Conservation (phyloP, 2,888 invertebrate species). For the Leucoptera coffeella region DNA sequence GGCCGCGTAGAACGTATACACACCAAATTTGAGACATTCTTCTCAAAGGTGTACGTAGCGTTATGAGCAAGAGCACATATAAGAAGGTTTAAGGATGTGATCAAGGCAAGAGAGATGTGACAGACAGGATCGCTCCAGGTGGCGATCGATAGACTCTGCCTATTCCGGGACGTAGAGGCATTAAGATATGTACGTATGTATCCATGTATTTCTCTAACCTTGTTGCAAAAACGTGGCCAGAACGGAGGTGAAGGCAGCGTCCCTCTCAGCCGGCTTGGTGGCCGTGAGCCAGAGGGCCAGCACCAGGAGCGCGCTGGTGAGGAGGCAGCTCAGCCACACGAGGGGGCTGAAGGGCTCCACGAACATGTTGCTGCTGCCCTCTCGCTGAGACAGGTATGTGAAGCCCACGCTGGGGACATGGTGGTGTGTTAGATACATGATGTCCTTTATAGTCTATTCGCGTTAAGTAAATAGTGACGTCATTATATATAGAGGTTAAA, state of each 20-base stretch:
- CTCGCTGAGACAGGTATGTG: slow-evolving; percentile 28
- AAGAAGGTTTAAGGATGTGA: neutral
- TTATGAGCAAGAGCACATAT: neutral
- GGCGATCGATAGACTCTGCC: neutral
- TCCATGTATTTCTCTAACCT: slow-evolving; percentile 12
- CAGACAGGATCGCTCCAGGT: neutral
- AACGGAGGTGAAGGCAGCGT: slow-evolving; percentile 22
- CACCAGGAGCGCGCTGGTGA: slow-evolving; percentile 15
- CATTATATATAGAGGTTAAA: too few relatives aligned
- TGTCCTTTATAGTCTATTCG: too few relatives aligned
- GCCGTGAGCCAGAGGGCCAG: slow-evolving; percentile 19
- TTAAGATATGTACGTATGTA: neutral
- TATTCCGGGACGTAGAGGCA: neutral
- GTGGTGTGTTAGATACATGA: too few relatives aligned
- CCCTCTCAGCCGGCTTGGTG: slow-evolving; percentile 16
- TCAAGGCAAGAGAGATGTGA: neutral
- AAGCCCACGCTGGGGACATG: slow-evolving; percentile 29
- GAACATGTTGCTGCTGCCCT: slow-evolving; percentile 34
- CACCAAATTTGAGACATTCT: too few relatives aligned
- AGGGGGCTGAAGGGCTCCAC: slow-evolving; percentile 23
- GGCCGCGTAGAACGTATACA: too few relatives aligned
- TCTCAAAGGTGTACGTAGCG: too few relatives aligned
- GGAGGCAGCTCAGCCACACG: slow-evolving; percentile 24
- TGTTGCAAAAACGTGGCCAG: slow-evolving; percentile 33
- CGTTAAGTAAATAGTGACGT: too few relatives aligned